A percentile compares a stretch with the other conserved stretches of the same genome.
Evolutionary conservation across 2,888 invertebrate genomes (phyloP).

Genomic region (Athrips mouffetella): DNA sequence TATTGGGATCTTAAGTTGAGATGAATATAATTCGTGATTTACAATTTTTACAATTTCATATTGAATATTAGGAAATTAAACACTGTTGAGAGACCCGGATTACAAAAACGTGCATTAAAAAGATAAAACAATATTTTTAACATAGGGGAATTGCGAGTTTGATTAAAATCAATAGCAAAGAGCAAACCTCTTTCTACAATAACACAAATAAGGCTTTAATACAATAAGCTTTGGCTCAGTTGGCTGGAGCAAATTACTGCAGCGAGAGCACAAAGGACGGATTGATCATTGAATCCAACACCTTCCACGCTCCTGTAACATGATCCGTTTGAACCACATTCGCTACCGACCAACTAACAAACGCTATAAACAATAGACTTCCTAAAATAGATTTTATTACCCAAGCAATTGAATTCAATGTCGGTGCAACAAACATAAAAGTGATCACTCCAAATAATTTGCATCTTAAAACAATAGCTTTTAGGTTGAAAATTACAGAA

Average conservation of each 20-base stretch:
- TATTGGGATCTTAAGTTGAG: conserved; percentile 33
- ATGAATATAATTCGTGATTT: conserved; percentile 28
- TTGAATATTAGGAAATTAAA: too few relatives aligned
- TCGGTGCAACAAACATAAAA: conserved; percentile 49
- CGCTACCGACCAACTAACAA: conserved; percentile 51
- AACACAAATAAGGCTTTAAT: conserved; percentile 27
- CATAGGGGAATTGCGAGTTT: conserved; percentile 23
- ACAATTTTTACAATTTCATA: too few relatives aligned
- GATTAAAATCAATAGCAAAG: conserved; percentile 16
- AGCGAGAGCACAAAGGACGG: conserved; percentile 47
- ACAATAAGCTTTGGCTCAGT: conserved; percentile 27
- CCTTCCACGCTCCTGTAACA: conserved; percentile 58
- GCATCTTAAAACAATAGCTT: conserved; percentile 40
- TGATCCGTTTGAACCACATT: conserved; percentile 54
- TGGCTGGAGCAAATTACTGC: conserved; percentile 30
- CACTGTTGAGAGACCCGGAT: too few relatives aligned
- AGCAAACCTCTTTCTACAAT: conserved; percentile 25
- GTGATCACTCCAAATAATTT: conserved; percentile 34
- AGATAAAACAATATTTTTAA: too few relatives aligned
- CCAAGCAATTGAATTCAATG: conserved; percentile 66
- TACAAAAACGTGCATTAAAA: too few relatives aligned
- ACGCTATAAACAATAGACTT: conserved; percentile 60
- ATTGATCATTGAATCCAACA: conserved; percentile 52
- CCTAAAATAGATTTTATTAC: conserved; percentile 69
- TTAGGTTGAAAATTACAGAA: conserved; percentile 44